phyloP scores from a whole-genome alignment of 1,140 invertebrate species.

The Notospermus geniculatus region DNA sequence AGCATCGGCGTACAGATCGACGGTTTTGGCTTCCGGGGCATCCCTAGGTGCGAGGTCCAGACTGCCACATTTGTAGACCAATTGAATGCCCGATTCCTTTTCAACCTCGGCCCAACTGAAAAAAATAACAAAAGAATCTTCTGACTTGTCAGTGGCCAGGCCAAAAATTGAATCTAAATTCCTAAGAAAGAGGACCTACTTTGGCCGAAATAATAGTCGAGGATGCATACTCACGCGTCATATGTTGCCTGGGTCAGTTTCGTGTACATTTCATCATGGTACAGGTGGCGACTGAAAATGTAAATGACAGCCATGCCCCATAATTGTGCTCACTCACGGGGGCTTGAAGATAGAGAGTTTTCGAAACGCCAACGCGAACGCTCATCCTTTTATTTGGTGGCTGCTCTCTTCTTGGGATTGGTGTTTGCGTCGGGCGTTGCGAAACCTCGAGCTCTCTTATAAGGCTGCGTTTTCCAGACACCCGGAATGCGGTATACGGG shows the following conservation, averaged over 20 bases:
- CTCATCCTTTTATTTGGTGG: too few species aligned
- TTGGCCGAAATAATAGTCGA: too few species aligned
- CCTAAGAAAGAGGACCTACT: too few species aligned
- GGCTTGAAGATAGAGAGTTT: too few species aligned
- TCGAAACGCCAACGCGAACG: too few species aligned
- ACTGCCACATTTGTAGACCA: conserved; percentile 42
- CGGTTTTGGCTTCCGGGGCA: conserved; percentile 26
- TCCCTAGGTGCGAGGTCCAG: conserved; percentile 33
- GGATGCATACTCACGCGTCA: conserved; percentile 37
- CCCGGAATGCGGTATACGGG: too few species aligned
- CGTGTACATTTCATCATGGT: conserved; percentile 45
- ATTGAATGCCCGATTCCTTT: conserved; percentile 42
- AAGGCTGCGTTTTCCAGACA: too few species aligned
- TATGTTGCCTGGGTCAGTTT: conserved; percentile 42
- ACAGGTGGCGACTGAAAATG: conserved; percentile 37
- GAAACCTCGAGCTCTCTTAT: too few species aligned
- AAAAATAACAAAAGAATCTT: neutral
- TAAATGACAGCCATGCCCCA: neutral
- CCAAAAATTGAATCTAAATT: too few species aligned
- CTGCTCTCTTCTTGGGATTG: too few species aligned
- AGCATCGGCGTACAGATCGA: conserved; percentile 35
- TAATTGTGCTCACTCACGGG: neutral
- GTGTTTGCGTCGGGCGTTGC: too few species aligned
- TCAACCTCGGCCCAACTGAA: conserved; percentile 41
- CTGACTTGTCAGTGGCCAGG: too few species aligned